Base-by-base conservation (phyloP, 2,797 vertebrate species). In the Urophycis tenuis region DNA sequence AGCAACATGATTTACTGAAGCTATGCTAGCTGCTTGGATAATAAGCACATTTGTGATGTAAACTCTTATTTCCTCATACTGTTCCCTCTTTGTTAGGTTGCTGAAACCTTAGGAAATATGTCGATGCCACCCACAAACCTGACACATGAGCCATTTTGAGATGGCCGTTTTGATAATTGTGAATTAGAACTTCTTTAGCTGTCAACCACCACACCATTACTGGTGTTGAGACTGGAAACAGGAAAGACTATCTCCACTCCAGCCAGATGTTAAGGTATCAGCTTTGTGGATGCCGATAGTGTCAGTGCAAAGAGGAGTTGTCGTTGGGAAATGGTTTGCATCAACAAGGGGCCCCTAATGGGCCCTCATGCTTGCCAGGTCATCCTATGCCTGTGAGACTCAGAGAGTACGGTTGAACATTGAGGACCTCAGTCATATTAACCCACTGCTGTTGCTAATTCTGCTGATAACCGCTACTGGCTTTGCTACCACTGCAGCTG, bases 361-460 rank as follows among this genome's bases (percentile, higher is more conserved):
- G 5, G 0, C 33, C 74, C 83, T 76, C 74, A 74, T 79, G 79
- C 79, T 78, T 81, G 80, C 73, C 80, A 85, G 85, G 86, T 87
- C 81, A 85, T 81, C 84, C 81, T 75, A 76, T 84, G 79, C 85
- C 85, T 85, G 85, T 87, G 86, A 88, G 88, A 87, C 84, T 83
- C 85, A 75, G 53, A 25, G 60, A 29, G 60, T 29, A 25, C 60
- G n/a, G n/a, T 29, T 29, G n/a, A 64, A 12, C 2, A 4, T n/a
- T 64, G 60, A n/a, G 22, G 49, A 60, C 49, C 49, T 19, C 45
- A 53, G 4, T 60, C 49, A 19, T 7, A 60, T 19, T n/a, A 64
- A 12, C 9, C 25, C 60, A 12, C 22, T 60, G 22, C 49, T 60
- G 49, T n/a, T 60, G 49, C 45, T 22, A 49, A n/a, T 60, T 7